Percentiles rank a stretch among this genome's conserved stretches.
phyloP scores from a whole-genome alignment of 2,888 invertebrate genomes.

The Yponomeuta evonymella region DNA sequence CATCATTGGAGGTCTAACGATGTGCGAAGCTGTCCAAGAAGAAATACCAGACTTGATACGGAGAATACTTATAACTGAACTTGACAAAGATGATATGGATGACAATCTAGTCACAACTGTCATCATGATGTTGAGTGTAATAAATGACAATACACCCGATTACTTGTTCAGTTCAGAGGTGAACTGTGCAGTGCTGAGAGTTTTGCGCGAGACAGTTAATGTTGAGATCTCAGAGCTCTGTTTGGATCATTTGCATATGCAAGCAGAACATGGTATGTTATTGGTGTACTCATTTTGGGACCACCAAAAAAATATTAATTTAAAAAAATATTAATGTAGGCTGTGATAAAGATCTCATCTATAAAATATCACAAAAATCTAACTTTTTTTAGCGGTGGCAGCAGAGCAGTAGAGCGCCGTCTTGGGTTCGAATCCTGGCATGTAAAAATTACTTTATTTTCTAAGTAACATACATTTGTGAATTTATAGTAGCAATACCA shows the following conservation, averaged over 20 bases:
- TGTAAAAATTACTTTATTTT: no score
- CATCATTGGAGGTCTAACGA: conserved; percentile 82
- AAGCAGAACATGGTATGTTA: conserved; percentile 83
- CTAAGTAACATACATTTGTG: no score
- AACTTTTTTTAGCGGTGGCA: no score
- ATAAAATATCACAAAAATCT: no score
- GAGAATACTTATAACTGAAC: conserved; percentile 65
- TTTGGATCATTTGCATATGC: conserved; percentile 84
- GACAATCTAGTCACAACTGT: conserved; percentile 75
- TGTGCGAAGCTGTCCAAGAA: conserved; percentile 76
- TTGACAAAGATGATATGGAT: conserved; percentile 67
- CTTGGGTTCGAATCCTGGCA: no score
- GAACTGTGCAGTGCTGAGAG: conserved; percentile 77
- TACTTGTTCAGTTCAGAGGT: conserved; percentile 72
- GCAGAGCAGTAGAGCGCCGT: no score
- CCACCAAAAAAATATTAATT: no score
- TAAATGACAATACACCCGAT: conserved; percentile 79
- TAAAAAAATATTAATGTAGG: no score
- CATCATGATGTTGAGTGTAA: conserved; percentile 76
- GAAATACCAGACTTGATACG: conserved; percentile 72
- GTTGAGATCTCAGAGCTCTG: conserved; percentile 85
- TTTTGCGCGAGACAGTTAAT: conserved; percentile 79
- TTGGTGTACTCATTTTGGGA: background rate
- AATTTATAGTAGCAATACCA: no score
- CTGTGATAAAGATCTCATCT: no score